Base-by-base conservation (phyloP, 2,797 vertebrate species). In the Sebastes aleutianus region DNA sequence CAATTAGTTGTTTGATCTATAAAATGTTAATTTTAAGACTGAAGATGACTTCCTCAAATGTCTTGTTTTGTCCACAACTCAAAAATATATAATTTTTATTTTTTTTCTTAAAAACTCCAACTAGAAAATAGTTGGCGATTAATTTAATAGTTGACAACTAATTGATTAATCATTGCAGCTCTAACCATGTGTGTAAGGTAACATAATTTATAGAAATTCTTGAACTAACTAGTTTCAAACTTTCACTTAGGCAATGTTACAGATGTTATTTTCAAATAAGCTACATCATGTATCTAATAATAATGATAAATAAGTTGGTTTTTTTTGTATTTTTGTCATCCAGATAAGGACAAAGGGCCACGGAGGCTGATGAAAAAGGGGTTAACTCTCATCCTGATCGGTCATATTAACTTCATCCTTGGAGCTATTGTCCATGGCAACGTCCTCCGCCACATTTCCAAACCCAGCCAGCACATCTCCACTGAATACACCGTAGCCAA, bases 401-500 rank as follows among this genome's bases (percentile, higher is more conserved):
- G 98, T 39, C 98, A 99, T 85, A 82, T 97, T 29, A 98, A 96
- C 91, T 96, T 98, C 78, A 96, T 98, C 79, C 89, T 99, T 62
- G 97, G 97, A 1, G 97, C 98, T 2, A 97, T 99, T 67, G 96
- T 99, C 68, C 98, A 99, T 57, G 98, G 98, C 61, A 97, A 92
- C 0, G 95, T 99, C 13, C 94, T 99, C 31, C 95, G 98, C 16
- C 98, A 99, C 73, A 97, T 99, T 65, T 96, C 97, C 31, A 97
- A 96, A 78, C 96, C 98, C 29, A 85, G 59, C 43, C 93, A 94
- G 6, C 84, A 91, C 0, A 93, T 94, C 89, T 95, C 96, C 14
- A 95, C 97, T 0, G 95, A 97, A 65, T 99, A 98, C 90, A 97
- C 96, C 1, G 82, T 85, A 0, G 93, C 95, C 88, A 98, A 99